Evolutionary conservation across 2,113 vertebrate genomes (phyloP), one percentile per base, ranked within the genome.

Genomic region (Pluvialis apricaria): DNA sequence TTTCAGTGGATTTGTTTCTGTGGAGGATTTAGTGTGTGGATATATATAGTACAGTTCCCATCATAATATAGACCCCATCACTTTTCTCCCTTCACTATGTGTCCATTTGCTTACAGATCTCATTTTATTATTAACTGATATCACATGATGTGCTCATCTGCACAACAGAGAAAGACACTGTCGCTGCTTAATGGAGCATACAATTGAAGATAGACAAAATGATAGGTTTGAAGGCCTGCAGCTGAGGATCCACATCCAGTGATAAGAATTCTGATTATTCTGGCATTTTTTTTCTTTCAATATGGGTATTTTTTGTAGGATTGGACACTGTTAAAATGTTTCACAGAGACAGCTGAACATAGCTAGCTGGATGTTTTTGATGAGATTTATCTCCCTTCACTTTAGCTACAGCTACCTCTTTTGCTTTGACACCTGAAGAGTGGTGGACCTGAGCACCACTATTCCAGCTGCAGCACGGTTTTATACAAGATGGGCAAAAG

Each of bases 401-500:
- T 75, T 57, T 44, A 62, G 0, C 11, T 22, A 5, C 32, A 62
- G 0, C 11, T 22, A 5, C 32, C 8, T 61, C 8, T 80, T 83
- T 55, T 40, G 9, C 10, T 51, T 5, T 60, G n/a, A 51, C n/a
- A 76, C n/a, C 54, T 16, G 13, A 76, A 42, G 25, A 51, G 24
- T 4, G 45, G 13, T 60, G 26, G 20, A 66, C 51, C 20, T 75
- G 9, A 70, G 6, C 14, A 60, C 0, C 8, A 16, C 13, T 8
- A 0, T 11, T 11, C 1, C 10, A 49, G 31, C 28, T 52, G 15
- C 6, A 1, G 5, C 57, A 44, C 0, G 1, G 28, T 61, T 32
- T 73, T 52, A 45, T 3, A 38, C 16, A 44, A 45, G 29, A 25
- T 17, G 3, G 15, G 31, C 5, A 65, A 54, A 82, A 88, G 31